Evolutionary conservation across 2,888 invertebrate genomes (phyloP).

Genomic region (Scrobipalpa atriplicella): DNA sequence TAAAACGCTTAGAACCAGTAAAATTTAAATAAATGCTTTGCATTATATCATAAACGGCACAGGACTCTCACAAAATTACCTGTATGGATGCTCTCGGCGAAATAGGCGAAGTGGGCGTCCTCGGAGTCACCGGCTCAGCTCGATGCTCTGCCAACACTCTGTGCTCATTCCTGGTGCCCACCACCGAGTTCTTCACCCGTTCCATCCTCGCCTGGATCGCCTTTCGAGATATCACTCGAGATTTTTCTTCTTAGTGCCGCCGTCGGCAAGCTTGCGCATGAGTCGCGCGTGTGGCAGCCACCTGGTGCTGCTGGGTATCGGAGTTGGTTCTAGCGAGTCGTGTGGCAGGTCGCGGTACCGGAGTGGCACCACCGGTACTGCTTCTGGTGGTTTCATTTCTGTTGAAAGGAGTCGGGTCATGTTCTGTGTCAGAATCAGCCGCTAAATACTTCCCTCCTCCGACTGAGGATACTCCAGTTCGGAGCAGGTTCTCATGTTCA

Average conservation of each 20-base stretch:
- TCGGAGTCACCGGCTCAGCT: slow-evolving; percentile 64
- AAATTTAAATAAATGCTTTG: no score
- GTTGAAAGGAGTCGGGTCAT: slow-evolving; percentile 81
- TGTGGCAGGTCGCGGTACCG: slow-evolving; percentile 61
- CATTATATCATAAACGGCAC: slow-evolving; percentile 44
- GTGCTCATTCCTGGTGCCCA: slow-evolving; percentile 73
- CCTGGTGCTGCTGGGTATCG: slow-evolving; percentile 75
- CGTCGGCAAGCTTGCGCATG: slow-evolving; percentile 72
- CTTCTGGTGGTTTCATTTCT: slow-evolving; percentile 87
- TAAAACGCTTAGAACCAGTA: no score
- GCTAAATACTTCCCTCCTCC: slow-evolving; percentile 81
- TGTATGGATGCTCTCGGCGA: slow-evolving; percentile 65
- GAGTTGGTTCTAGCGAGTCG: slow-evolving; percentile 73
- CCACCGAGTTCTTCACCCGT: slow-evolving; percentile 73
- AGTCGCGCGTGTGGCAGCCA: slow-evolving; percentile 71
- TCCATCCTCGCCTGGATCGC: slow-evolving; percentile 78
- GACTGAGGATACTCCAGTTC: slow-evolving; percentile 86
- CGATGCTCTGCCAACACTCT: slow-evolving; percentile 77
- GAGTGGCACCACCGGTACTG: slow-evolving; percentile 84
- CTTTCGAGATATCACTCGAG: slow-evolving; percentile 70
- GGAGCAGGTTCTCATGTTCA: slow-evolving; percentile 87
- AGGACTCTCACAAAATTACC: slow-evolving; percentile 59
- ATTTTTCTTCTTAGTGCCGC: slow-evolving; percentile 73
- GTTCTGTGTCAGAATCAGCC: slow-evolving; percentile 78
- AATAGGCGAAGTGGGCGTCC: slow-evolving; percentile 67